Evolutionary conservation across 2,113 vertebrate species (phyloP).

Genomic region (Nothobranchius kuhntae): DNA sequence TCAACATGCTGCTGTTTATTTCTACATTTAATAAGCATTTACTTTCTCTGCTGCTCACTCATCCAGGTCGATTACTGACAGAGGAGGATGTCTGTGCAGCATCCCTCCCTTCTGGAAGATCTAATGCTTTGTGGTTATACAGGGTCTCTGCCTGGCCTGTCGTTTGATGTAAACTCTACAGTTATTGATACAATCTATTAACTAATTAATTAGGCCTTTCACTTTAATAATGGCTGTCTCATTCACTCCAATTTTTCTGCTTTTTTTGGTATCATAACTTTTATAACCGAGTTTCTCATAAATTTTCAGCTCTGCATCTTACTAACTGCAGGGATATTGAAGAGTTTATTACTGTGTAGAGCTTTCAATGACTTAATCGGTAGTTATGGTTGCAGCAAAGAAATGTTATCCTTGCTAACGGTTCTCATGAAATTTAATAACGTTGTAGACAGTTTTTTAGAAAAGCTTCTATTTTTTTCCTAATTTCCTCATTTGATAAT

Average conservation of each 20-base stretch:
- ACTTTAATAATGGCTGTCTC: neutral
- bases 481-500: no score
- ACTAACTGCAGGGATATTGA: no score
- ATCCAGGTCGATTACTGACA: neutral
- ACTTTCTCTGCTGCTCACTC: constrained; percentile 1
- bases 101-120: constrained; percentile 14
- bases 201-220: neutral
- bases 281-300: neutral
- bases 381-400: neutral
- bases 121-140: neutral
- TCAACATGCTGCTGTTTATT: constrained; percentile 14
- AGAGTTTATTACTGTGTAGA: no score
- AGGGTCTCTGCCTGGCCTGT: neutral
- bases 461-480: no score
- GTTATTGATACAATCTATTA: neutral
- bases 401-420: neutral
- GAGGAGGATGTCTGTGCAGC: constrained; percentile 27
- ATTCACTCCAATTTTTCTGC: neutral
- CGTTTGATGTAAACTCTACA: neutral
- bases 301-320: neutral
- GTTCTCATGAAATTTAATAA: neutral
- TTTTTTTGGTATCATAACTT: neutral
- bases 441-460: neutral
- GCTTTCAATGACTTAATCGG: no score
- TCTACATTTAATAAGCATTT: constrained; percentile 1